Base-by-base conservation (phyloP, 2,888 invertebrate genomes). In the Willowsia nigromaculata region DNA sequence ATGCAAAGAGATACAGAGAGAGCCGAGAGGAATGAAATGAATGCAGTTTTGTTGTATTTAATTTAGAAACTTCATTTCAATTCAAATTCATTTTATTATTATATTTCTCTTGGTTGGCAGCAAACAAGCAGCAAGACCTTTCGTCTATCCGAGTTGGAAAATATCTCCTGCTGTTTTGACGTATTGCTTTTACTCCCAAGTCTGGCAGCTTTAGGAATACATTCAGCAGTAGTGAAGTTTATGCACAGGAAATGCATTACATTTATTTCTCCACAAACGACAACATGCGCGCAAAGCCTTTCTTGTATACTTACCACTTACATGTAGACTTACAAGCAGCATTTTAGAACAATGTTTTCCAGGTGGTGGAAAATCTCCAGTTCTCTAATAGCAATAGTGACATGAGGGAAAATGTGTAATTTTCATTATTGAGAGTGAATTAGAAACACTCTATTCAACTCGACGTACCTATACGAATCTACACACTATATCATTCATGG, bases 141-240 rank as follows among this genome's bases (percentile, higher is more conserved):
- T n/a, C n/a, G 81, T 15, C 25, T 74, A 7, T 71, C 11, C 56
- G 53, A 25, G 59, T 76, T 76, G 43, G n/a, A 43, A 50, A 68
- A 65, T 56, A 13, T 56, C 80, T 80, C 87, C 87, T 74, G 87
- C 87, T 88, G 87, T 82, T 56, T 88, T 88, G 87, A 88, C 87
- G 87, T 88, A 88, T 88, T 88, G 87, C 87, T 82, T 88, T 88
- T 88, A 74, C 82, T 81, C 87, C 33, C 30, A 3, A 71, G 43
- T 43, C 82, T 82, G 65, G 82, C 81, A 80, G 80, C 43, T 68
- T 25, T 25, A 30, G 50, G 6, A 43, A 53, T 18, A 7, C 62
- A n/a, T 7, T n/a, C n/a, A n/a, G n/a, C n/a, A n/a, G n/a, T n/a
- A n/a, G 37, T 22, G 18, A 9, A 7, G 11, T 37, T 33, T 68